phyloP scores from a whole-genome alignment of 1,140 invertebrate species.

The Tetranychus urticae region DNA sequence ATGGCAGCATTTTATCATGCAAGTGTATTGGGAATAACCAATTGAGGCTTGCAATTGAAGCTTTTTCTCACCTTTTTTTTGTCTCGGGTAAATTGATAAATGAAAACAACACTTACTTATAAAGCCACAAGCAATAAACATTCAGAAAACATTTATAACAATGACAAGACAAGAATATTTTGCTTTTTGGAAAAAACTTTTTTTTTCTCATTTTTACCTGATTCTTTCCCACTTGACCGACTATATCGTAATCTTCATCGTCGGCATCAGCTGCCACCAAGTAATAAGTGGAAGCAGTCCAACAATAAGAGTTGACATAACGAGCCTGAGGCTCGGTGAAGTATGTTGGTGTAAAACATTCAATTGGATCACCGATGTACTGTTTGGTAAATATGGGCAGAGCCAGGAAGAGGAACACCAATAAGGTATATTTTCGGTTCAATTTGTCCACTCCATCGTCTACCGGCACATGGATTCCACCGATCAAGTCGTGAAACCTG shows the following conservation, averaged over 20 bases:
- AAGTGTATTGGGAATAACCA: too few relatives aligned
- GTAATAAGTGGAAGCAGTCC: conserved; percentile 23
- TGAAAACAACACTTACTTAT: too few relatives aligned
- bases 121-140: too few relatives aligned
- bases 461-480: conserved; percentile 25
- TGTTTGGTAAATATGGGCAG: conserved; percentile 29
- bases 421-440: conserved; percentile 29
- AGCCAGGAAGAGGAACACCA: conserved; percentile 28
- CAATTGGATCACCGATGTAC: conserved; percentile 30
- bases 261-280: conserved; percentile 15
- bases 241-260: conserved; percentile 12
- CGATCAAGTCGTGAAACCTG: conserved; percentile 20
- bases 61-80: too few relatives aligned
- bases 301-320: conserved; percentile 22
- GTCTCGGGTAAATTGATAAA: too few relatives aligned
- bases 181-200: background rate
- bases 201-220: background rate
- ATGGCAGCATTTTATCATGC: too few relatives aligned
- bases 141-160: too few relatives aligned
- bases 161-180: background rate
- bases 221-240: conserved; percentile 5
- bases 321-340: conserved; percentile 22
- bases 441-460: conserved; percentile 31
- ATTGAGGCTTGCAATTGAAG: too few relatives aligned
- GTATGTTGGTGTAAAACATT: conserved; percentile 24